Base-by-base conservation (phyloP, 1,140 invertebrate species). In the Charaxes varanes region DNA sequence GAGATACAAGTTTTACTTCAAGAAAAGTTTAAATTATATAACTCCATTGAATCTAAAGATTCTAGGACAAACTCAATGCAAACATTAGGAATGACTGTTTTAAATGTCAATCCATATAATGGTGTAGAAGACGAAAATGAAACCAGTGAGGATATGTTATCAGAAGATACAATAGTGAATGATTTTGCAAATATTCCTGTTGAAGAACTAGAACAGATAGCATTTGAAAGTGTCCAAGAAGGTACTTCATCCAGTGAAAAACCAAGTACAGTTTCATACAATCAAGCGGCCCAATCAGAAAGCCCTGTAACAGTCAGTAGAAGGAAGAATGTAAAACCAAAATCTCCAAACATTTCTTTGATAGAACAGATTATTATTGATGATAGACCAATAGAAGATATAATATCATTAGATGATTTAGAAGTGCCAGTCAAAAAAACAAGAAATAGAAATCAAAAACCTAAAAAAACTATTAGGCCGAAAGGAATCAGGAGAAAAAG, bases 11-110 rank as follows among this genome's bases (percentile, higher is more conserved):
- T 64, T 16, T 62, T 85, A 37, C 19, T 85, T 15, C 79, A 84
- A 71, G 82, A 85, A 49, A 85, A 84, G 42, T 84, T 84, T 40
- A 77, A 84, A 53, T 37, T 85, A 8, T 85, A 85, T 22, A 82
- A 53, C 50, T 76, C 72, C 23, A 41, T 85, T 40, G 82, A 84
- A 57, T 43, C 50, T 14, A 78, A 66, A 52, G 53, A 63, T 15
- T 34, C 53, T 10, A 35, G 40, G 30, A 32, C 47, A 28, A 65
- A 52, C 8, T 46, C 58, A 6, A 53, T 68, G 38, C 60, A 71
- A 26, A 62, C 53, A 28, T 59, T 81, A 14, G 74, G 77, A 14
- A 79, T 81, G 73, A 62, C 72, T 30, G 67, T 81, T 13, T 43
- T 81, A 41, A 79, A 72, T 58, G 55, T 81, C 6, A 36, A 43